phyloP scores from a whole-genome alignment of 2,888 invertebrate species.

The Tinea pellionella region DNA sequence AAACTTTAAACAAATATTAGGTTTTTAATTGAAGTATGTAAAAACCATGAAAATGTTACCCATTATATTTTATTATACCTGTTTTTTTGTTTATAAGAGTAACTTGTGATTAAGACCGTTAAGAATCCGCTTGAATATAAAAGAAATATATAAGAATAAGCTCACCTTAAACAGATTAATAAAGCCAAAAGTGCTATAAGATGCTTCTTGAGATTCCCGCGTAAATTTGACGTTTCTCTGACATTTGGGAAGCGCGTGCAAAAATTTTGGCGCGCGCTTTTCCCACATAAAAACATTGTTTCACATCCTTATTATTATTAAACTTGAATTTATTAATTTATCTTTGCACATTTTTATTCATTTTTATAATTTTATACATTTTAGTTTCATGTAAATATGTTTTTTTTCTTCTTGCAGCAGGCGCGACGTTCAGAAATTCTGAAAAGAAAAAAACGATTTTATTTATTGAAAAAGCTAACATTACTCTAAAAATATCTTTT shows the following conservation, averaged over 20 bases:
- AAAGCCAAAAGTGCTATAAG: constrained; percentile 25
- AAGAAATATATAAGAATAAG: background rate
- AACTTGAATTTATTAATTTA: constrained; percentile 23
- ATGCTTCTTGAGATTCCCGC: constrained; percentile 16
- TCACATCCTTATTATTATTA: constrained; percentile 48
- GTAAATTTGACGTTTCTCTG: constrained; percentile 19
- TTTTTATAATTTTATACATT: background rate
- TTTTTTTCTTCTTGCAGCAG: background rate
- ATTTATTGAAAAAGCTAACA: background rate
- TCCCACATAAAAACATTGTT: constrained; percentile 54
- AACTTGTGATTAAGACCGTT: too few species aligned
- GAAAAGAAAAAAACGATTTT: background rate
- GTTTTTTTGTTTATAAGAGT: too few species aligned
- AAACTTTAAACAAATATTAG: background rate
- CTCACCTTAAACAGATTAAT: constrained; percentile 43
- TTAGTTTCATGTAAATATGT: background rate
- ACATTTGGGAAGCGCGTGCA: constrained; percentile 29
- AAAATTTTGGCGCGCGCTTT: constrained; percentile 37
- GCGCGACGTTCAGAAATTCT: background rate
- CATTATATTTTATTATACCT: too few species aligned
- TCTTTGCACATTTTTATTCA: background rate
- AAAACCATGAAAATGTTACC: constrained; percentile 11
- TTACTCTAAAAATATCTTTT: background rate
- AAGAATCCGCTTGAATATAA: too few species aligned
- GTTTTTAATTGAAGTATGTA: background rate